These are phyloP conservation scores for Acanthornis magna DNA, from an alignment of 2,797 vertebrate genomes.

Conservation along the genomic window DNA sequence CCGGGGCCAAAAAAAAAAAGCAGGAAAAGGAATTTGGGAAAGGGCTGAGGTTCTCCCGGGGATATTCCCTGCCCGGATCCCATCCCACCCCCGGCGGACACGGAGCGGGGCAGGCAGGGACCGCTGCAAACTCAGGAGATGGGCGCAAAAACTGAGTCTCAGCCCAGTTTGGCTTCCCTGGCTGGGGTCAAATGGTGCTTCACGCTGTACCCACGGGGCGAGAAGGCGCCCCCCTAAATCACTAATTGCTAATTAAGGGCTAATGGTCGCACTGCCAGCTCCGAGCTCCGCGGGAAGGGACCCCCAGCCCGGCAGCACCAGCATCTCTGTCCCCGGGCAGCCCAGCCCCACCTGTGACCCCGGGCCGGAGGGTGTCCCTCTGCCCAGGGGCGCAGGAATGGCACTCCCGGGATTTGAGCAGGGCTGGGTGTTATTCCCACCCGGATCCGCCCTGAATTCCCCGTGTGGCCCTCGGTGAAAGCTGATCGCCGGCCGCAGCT, in stretches of 20 bases:
- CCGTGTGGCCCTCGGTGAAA: background rate
- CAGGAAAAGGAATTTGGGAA: background rate
- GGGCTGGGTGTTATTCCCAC: accelerated
- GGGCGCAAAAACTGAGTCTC: background rate
- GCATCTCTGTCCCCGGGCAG: background rate
- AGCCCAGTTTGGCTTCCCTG: background rate
- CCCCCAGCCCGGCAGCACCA: background rate
- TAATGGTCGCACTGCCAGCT: slow-evolving; percentile 51
- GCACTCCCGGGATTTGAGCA: accelerated
- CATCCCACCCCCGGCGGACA: background rate
- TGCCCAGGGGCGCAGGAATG: background rate
- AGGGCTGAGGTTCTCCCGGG: background rate
- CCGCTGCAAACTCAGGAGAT: slow-evolving; percentile 17
- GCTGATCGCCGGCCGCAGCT: background rate
- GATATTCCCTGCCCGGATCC: background rate
- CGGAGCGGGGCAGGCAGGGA: background rate
- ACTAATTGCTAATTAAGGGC: slow-evolving; percentile 22
- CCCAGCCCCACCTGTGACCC: background rate
- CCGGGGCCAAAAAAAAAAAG: accelerated
- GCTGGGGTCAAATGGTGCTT: slow-evolving; percentile 57
- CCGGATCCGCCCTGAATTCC: background rate
- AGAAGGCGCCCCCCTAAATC: background rate
- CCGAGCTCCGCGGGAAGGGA: slow-evolving; percentile 11
- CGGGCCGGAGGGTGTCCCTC: background rate
- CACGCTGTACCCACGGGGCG: slow-evolving; percentile 21